phyloP scores from a whole-genome alignment of 2,888 invertebrate genomes.

The Dioctria linearis region DNA sequence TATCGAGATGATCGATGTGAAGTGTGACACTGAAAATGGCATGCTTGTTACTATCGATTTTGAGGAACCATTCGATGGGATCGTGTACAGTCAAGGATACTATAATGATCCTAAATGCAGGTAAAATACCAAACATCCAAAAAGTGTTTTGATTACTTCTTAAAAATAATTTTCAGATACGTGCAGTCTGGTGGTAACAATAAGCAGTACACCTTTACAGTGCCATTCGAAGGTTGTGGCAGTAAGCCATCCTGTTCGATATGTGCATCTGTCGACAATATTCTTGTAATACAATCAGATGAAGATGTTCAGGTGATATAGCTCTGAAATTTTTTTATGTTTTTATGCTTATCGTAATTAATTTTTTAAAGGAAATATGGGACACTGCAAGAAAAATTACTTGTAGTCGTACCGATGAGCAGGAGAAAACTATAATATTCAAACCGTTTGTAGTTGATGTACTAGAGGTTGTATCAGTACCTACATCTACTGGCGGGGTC shows the following conservation, averaged over 20 bases:
- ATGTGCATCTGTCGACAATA: conserved; percentile 77
- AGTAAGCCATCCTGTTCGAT: conserved; percentile 76
- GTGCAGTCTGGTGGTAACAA: conserved; percentile 75
- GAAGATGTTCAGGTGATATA: conserved; percentile 74
- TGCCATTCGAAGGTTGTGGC: conserved; percentile 79
- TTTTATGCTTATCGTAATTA: background rate
- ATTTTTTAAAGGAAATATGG: conserved; percentile 72
- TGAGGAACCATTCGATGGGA: conserved; percentile 76
- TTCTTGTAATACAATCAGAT: conserved; percentile 79
- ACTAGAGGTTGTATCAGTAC: conserved; percentile 79
- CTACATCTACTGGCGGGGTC: conserved; percentile 77
- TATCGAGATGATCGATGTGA: conserved; percentile 76
- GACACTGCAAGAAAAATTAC: conserved; percentile 78
- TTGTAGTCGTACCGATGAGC: conserved; percentile 69
- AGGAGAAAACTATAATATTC: conserved; percentile 68
- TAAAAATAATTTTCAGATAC: conserved; percentile 71
- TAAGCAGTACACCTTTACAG: conserved; percentile 75
- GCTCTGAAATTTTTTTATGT: background rate
- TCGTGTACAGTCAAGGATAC: conserved; percentile 81
- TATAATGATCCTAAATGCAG: conserved; percentile 79
- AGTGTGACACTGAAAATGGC: conserved; percentile 73
- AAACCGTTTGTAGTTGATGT: conserved; percentile 79
- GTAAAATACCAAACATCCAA: conserved; percentile 69
- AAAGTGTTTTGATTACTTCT: background rate
- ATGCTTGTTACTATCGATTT: conserved; percentile 79